phyloP scores from a whole-genome alignment of 2,113 vertebrate genomes.

The Butastur rufipennis region DNA sequence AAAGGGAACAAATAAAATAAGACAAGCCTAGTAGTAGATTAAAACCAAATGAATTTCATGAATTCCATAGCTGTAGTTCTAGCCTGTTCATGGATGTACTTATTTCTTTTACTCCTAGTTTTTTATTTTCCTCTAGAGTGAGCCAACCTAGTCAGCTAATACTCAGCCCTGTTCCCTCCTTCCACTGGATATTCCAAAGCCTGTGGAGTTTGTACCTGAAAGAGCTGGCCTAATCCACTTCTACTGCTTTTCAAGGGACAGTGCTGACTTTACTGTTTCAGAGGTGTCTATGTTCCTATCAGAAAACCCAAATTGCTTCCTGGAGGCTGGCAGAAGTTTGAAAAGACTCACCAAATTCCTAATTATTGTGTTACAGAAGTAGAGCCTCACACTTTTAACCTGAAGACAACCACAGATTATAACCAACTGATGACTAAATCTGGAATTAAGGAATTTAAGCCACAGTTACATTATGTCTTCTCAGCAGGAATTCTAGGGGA shows the following conservation, averaged over 20 bases:
- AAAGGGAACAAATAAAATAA: neutral
- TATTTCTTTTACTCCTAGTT: neutral
- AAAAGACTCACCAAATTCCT: neutral
- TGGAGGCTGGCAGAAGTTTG: neutral
- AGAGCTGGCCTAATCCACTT: neutral
- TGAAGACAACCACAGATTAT: neutral
- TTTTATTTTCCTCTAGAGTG: neutral
- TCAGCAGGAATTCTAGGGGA: neutral
- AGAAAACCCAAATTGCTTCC: neutral
- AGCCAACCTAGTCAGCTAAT: neutral
- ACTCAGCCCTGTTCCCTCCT: neutral
- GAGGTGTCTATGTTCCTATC: neutral
- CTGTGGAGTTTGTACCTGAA: neutral
- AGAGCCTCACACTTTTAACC: neutral
- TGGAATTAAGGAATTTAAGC: neutral
- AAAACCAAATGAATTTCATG: neutral
- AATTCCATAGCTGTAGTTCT: neutral
- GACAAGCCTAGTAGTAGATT: neutral
- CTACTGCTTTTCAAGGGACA: neutral
- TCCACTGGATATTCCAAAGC: neutral
- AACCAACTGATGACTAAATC: neutral
- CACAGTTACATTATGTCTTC: neutral
- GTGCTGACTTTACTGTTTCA: neutral
- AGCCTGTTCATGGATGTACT: neutral
- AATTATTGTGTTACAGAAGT: neutral